phyloP scores from a whole-genome alignment of 2,797 vertebrate species.

The Microcaecilia unicolor region DNA sequence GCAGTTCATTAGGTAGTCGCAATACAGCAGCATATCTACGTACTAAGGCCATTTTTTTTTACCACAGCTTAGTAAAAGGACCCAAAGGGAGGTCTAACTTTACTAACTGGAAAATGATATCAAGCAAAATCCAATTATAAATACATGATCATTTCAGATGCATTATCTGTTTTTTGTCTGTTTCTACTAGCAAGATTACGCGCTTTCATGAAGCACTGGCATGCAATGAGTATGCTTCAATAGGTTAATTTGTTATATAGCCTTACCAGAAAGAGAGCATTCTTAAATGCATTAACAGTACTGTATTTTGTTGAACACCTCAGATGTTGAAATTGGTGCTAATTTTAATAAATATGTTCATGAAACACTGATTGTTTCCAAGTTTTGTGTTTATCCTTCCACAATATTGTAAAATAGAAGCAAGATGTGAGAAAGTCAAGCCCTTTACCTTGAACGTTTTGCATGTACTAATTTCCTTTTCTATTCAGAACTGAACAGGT shows the following conservation, averaged over 20 bases:
- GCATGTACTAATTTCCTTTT: not conserved
- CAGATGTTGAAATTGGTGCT: constrained; percentile 4
- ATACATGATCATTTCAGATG: not conserved
- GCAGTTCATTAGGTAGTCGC: too few species aligned
- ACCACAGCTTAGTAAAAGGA: too few species aligned
- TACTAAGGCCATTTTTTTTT: too few species aligned
- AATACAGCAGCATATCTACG: too few species aligned
- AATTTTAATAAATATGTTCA: constrained; percentile 2
- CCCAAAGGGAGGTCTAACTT: constrained; percentile 22
- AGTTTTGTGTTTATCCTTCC: not conserved
- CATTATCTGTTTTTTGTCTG: not conserved
- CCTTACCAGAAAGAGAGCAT: not conserved
- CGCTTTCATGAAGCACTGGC: constrained; percentile 4
- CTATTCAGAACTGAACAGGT: not conserved
- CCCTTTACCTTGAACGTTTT: too few species aligned
- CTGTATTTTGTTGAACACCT: not conserved
- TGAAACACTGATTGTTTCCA: not conserved
- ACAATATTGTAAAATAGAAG: constrained; percentile 6
- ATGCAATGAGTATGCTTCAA: not conserved
- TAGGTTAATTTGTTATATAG: constrained; percentile 9
- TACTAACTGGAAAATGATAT: too few species aligned
- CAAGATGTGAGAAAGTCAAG: constrained; percentile 4
- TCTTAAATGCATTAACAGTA: constrained; percentile 1
- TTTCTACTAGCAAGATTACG: constrained; percentile 14
- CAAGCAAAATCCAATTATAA: constrained; percentile 3